Evolutionary conservation across 2,888 invertebrate genomes (phyloP), one percentile per base, ranked within the genome.

Genomic region (Dromius quadrimaculatus): DNA sequence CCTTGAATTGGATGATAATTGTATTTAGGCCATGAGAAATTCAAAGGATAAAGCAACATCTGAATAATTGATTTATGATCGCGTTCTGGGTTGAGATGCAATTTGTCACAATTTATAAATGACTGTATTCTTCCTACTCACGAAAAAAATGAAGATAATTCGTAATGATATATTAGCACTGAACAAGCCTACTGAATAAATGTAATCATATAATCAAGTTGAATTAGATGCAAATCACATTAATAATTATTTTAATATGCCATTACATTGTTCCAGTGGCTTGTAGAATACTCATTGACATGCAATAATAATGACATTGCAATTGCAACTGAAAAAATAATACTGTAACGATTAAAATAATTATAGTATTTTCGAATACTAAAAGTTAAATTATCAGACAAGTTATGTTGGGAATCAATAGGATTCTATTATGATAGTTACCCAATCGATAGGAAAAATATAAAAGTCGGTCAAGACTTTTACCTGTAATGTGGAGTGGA

Each of bases 101-200:
- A 54, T 54, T 54, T 54, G 54, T 54, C 54, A 54, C 54, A 54
- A 54, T 54, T 54, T 54, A 54, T 54, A 54, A 54, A 54, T 54
- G 54, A 54, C 45, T 45, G 17, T 45, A 20, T 45, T 45, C 45
- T 45, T 45, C 45, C 45, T 20, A 45, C 45, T 45, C 45, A 17
- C n/a, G 9, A 19, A n/a, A 20, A 13, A 45, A 45, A 45, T 45
- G 20, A 45, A 45, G 20, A 45, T 45, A 45, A 45, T n/a, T 45
- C 45, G 8, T n/a, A 45, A 45, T 15, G 20, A 45, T 45, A 20
- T 20, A 20, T 20, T 20, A 45, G 19, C 45, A 17, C 3, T 19
- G 45, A 45, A 45, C 19, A 19, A 45, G 45, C 45, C 45, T 45
- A 45, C 45, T 19, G 45, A n/a, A 20, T 19, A 4, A 20, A 19